A percentile compares a stretch with the other conserved stretches of the same genome.
These are phyloP conservation scores for Augochlorella aurata DNA, from an alignment of 2,888 invertebrate genomes.

Conservation along the genomic window DNA sequence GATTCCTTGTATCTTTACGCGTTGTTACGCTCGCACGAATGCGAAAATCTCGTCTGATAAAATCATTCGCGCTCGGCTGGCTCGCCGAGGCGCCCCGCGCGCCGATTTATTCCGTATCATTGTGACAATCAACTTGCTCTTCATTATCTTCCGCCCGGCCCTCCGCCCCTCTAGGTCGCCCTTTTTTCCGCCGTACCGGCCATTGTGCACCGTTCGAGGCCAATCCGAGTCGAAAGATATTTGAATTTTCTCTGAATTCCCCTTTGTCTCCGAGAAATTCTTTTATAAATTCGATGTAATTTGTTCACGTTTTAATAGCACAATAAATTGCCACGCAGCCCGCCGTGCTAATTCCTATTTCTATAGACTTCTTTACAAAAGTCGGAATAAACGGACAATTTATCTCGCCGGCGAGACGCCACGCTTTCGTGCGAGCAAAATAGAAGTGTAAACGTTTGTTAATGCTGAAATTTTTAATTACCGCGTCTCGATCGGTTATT, in stretches of 20 bases:
- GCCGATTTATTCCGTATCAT: neutral
- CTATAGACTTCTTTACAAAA: neutral
- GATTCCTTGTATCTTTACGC: constrained; percentile 10
- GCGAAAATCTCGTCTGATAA: constrained; percentile 2
- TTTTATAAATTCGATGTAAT: neutral
- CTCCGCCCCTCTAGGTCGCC: too few relatives aligned
- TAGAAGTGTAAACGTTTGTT: neutral
- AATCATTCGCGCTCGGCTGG: neutral
- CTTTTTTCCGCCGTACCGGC: neutral
- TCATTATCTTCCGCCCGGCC: neutral
- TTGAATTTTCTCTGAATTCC: neutral
- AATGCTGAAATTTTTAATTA: neutral
- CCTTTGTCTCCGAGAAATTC: neutral
- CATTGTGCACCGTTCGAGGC: neutral
- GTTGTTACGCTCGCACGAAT: constrained; percentile 29
- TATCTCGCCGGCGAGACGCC: neutral
- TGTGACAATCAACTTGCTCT: neutral
- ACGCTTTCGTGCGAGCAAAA: neutral
- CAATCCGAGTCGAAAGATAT: neutral
- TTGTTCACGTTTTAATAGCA: neutral
- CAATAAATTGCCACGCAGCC: neutral
- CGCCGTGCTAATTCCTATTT: neutral
- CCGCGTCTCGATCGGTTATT: neutral
- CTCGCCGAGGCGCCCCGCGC: neutral
- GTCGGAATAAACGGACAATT: neutral